phyloP scores from a whole-genome alignment of 2,888 invertebrate genomes.

The Apamea crenata region DNA sequence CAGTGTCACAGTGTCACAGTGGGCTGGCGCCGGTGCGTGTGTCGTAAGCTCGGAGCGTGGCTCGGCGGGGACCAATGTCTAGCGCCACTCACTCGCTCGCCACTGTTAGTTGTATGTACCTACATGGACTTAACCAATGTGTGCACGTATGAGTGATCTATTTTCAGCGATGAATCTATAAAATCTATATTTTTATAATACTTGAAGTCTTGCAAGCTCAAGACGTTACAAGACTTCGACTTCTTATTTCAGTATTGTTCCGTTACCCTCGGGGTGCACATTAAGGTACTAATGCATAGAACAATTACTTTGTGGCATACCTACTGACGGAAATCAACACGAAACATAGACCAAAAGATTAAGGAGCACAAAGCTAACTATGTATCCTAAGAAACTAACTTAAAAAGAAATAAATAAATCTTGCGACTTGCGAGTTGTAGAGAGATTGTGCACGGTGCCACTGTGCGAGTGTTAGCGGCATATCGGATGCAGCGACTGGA shows the following conservation, averaged over 20 bases:
- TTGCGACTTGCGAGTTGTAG: neutral
- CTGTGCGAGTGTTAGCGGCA: neutral
- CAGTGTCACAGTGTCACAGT: constrained; percentile 2
- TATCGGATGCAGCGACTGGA: neutral
- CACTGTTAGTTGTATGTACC: neutral
- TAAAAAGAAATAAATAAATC: neutral
- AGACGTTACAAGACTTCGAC: neutral
- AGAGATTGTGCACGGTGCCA: no score
- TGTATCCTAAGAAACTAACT: neutral
- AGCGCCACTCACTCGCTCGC: neutral
- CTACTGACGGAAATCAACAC: no score
- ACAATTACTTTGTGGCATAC: neutral
- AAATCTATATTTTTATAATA: neutral
- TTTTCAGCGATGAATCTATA: neutral
- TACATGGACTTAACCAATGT: neutral
- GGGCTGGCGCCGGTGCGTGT: neutral
- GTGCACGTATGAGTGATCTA: neutral
- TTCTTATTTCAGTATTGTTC: neutral
- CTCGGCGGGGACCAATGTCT: neutral
- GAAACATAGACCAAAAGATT: neutral
- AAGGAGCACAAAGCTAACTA: neutral
- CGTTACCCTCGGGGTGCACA: no score
- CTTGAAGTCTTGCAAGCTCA: neutral
- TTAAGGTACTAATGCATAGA: neutral
- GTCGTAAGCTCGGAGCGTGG: neutral